Conservation (phyloP, 2,797 vertebrate genomes). For the Hirundo rustica region DNA sequence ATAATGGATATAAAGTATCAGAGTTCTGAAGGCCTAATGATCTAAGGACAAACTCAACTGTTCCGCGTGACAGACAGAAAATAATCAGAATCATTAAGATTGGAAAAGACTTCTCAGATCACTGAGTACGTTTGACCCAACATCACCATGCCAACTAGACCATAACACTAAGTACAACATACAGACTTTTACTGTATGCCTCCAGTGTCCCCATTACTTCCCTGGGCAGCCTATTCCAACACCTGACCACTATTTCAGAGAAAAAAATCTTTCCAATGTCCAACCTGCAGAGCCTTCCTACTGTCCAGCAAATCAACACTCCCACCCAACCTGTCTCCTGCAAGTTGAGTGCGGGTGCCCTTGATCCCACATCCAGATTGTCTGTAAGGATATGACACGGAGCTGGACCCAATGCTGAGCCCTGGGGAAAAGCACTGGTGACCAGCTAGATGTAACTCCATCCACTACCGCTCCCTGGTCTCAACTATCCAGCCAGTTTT, state of each 20-base stretch:
- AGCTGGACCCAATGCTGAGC: not conserved
- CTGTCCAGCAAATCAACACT: not conserved
- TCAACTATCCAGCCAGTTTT: fast-evolving
- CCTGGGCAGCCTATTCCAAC: not conserved
- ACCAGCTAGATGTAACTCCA: not conserved
- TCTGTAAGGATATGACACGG: not conserved
- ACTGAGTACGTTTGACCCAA: not conserved
- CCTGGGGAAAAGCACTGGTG: too few relatives aligned
- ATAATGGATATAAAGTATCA: not conserved
- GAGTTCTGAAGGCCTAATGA: not conserved
- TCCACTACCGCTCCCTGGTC: too few relatives aligned
- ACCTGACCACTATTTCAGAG: not conserved
- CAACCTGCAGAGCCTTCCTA: not conserved
- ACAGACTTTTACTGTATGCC: not conserved
- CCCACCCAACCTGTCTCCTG: not conserved
- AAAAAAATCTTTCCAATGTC: not conserved
- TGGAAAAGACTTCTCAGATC: not conserved
- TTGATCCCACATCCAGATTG: fast-evolving
- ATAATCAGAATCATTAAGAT: not conserved
- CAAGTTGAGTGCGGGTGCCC: not conserved
- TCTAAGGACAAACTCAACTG: not conserved
- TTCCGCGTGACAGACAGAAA: not conserved
- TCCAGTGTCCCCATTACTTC: not conserved
- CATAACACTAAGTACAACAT: not conserved
- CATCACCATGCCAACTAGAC: not conserved